A percentile compares a stretch with the other conserved stretches of the same genome.
Evolutionary conservation across 2,888 invertebrate species (phyloP).

Genomic region (Crossocerus cetratus): DNA sequence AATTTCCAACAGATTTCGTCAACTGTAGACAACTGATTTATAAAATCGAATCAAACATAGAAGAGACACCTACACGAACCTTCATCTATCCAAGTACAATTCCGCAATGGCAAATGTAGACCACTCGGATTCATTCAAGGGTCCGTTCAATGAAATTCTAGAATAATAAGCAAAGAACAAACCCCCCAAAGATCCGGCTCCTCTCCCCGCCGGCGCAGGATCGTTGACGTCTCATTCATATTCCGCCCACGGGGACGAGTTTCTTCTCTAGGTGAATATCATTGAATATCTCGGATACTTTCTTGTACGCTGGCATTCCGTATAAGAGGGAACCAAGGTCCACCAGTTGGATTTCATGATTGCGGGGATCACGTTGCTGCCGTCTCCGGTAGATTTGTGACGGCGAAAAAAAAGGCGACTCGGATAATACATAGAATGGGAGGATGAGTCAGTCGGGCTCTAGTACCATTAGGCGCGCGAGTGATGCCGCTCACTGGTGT

Average conservation of each 20-base stretch:
- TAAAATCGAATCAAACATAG: no score
- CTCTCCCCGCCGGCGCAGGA: slow-evolving; percentile 20
- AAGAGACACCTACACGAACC: neutral
- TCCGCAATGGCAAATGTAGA: slow-evolving; percentile 17
- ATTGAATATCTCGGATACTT: slow-evolving; percentile 47
- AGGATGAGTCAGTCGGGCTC: slow-evolving; percentile 1
- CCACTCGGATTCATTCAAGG: slow-evolving; percentile 31
- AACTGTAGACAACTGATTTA: no score
- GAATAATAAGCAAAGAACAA: slow-evolving; percentile 21
- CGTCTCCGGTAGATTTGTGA: slow-evolving; percentile 18
- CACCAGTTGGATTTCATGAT: slow-evolving; percentile 50
- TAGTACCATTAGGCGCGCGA: slow-evolving; percentile 17
- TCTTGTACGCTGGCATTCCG: slow-evolving; percentile 40
- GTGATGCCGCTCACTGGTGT: slow-evolving; percentile 1
- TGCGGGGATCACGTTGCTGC: slow-evolving; percentile 37
- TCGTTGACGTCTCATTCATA: slow-evolving; percentile 53
- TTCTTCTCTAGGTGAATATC: slow-evolving; percentile 55
- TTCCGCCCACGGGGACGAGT: slow-evolving; percentile 53
- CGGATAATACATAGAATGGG: slow-evolving; percentile 31
- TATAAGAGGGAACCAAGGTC: slow-evolving; percentile 51
- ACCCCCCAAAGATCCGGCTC: slow-evolving; percentile 27
- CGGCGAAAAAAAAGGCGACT: slow-evolving; percentile 19
- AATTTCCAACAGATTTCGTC: no score
- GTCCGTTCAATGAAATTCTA: slow-evolving; percentile 36
- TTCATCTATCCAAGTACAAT: slow-evolving; percentile 32